Conservation (phyloP, 2,888 invertebrate genomes). For the Ophion ventricosus region DNA sequence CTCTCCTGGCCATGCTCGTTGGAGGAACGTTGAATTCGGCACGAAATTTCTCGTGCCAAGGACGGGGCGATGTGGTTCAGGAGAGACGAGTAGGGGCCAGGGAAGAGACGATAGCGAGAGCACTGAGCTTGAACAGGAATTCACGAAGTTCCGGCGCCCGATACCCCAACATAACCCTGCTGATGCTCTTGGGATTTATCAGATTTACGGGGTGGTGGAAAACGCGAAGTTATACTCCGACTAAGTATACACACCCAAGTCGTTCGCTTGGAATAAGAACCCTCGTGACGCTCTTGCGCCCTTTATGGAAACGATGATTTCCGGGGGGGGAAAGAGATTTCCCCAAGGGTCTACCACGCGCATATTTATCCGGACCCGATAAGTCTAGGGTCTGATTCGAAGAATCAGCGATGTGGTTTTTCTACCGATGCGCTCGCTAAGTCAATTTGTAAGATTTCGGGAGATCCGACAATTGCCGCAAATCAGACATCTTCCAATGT, state of each 20-base stretch:
- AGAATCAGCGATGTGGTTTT: conserved; percentile 33
- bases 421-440: neutral
- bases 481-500: too few relatives aligned
- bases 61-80: neutral
- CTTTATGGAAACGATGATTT: conserved; percentile 76
- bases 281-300: conserved; percentile 44
- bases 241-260: conserved; percentile 31
- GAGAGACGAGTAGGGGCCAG: conserved; percentile 9
- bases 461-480: too few relatives aligned
- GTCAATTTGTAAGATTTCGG: neutral
- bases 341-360: conserved; percentile 69
- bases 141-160: conserved; percentile 69
- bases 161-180: conserved; percentile 56
- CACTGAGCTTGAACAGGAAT: conserved; percentile 55
- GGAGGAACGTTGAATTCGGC: neutral
- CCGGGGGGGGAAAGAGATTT: conserved; percentile 72
- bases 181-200: conserved; percentile 76
- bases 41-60: neutral
- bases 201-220: conserved; percentile 73
- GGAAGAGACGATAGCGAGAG: conserved; percentile 64
- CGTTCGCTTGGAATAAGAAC: conserved; percentile 47
- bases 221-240: conserved; percentile 26
- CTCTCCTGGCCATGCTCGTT: neutral
- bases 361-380: conserved; percentile 10
- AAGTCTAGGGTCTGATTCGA: conserved; percentile 32